Evolutionary conservation across 2,113 vertebrate genomes (phyloP).

Genomic region (Chinchilla lanigera): DNA sequence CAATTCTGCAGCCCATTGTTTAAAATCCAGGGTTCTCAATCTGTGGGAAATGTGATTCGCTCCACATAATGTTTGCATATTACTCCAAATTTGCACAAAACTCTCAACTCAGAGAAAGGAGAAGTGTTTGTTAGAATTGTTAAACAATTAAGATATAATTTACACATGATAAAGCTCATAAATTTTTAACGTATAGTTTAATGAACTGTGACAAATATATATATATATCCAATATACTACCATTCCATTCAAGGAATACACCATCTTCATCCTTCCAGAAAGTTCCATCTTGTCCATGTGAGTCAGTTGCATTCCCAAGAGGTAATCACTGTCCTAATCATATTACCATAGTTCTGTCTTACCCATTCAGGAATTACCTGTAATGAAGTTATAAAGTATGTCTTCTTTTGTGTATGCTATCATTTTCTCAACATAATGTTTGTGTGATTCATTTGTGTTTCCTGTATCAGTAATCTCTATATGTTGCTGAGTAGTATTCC

Average conservation of each 20-base stretch:
- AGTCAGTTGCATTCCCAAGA: neutral
- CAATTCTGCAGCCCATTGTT: conserved; percentile 35
- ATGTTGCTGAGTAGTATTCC: neutral
- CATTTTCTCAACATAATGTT: neutral
- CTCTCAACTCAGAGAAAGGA: conserved; percentile 55
- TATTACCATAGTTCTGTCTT: neutral
- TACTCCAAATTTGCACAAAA: conserved; percentile 53
- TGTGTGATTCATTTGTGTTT: neutral
- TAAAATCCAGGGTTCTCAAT: conserved; percentile 58
- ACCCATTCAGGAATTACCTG: neutral
- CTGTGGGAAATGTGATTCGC: neutral
- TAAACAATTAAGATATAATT: neutral
- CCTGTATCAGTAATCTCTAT: neutral
- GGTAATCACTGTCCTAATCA: neutral
- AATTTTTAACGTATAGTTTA: neutral
- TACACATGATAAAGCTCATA: neutral
- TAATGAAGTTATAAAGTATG: neutral
- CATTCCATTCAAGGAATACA: neutral
- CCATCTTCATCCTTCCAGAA: neutral
- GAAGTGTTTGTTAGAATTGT: conserved; percentile 53
- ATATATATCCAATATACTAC: neutral
- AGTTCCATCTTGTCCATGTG: neutral
- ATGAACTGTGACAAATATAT: neutral
- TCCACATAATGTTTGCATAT: neutral
- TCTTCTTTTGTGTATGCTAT: neutral